Evolutionary conservation across 2,113 vertebrate genomes (phyloP).

Genomic region (Elephantulus edwardii): DNA sequence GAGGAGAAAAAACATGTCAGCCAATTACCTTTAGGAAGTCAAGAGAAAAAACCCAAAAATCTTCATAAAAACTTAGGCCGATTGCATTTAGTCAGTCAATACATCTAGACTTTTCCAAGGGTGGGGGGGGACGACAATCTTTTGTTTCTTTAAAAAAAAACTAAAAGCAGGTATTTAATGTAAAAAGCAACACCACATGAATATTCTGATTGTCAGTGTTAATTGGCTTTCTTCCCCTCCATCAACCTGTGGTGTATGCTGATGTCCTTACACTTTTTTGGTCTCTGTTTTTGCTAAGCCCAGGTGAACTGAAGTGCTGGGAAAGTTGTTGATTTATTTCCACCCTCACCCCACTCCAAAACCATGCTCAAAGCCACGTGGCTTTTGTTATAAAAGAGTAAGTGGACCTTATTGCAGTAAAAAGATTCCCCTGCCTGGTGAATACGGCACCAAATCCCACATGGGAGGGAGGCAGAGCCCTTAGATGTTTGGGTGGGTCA

Average conservation of each 20-base stretch:
- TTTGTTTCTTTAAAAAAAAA: background rate
- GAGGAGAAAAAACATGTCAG: background rate
- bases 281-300: conserved; percentile 47
- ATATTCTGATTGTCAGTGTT: conserved; percentile 34
- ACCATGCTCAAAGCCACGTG: background rate
- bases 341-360: no score
- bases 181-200: conserved; percentile 19
- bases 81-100: background rate
- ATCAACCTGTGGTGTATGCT: conserved; percentile 45
- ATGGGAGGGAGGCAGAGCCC: background rate
- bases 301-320: conserved; percentile 25
- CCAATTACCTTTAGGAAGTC: background rate
- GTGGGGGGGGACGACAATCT: no score
- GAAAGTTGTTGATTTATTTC: no score
- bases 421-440: background rate
- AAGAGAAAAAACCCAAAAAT: conserved; percentile 6
- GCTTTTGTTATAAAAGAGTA: background rate
- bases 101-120: background rate
- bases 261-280: conserved; percentile 45
- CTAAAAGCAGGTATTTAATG: conserved; percentile 54
- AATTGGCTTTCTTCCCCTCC: background rate
- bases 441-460: background rate
- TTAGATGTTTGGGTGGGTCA: background rate
- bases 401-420: background rate
- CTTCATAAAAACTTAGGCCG: background rate